phyloP scores from a whole-genome alignment of 2,888 invertebrate genomes.

The Cartodere bifasciata region DNA sequence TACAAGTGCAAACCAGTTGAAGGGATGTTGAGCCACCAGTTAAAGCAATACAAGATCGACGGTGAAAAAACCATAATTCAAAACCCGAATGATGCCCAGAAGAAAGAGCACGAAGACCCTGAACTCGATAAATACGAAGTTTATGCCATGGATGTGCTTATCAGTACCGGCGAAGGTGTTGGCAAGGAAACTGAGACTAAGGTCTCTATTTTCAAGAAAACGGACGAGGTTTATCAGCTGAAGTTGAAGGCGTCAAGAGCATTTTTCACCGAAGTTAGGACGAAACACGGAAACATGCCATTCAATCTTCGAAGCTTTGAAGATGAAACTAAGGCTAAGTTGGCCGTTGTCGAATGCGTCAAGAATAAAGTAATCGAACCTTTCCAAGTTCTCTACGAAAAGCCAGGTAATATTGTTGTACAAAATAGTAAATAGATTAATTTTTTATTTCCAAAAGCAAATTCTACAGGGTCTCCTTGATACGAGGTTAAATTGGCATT shows the following conservation, averaged over 20 bases:
- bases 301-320: conserved; percentile 92
- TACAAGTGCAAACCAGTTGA: conserved; percentile 97
- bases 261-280: conserved; percentile 77
- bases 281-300: conserved; percentile 93
- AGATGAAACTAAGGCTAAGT: conserved; percentile 93
- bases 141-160: conserved; percentile 93
- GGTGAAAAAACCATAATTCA: conserved; percentile 96
- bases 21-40: conserved; percentile 85
- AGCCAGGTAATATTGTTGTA: conserved; percentile 40
- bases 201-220: conserved; percentile 97
- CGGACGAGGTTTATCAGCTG: conserved; percentile 91
- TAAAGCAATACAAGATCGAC: conserved; percentile 93
- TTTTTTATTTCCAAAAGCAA: no score
- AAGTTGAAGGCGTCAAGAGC: conserved; percentile 94
- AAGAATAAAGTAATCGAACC: conserved; percentile 96
- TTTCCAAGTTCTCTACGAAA: conserved; percentile 83
- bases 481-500: no score
- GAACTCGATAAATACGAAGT: conserved; percentile 94
- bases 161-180: conserved; percentile 56
- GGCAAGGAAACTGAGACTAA: conserved; percentile 88
- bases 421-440: conserved; percentile 4
- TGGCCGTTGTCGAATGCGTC: conserved; percentile 97
- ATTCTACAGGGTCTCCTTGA: no score
- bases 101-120: conserved; percentile 94
- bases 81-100: conserved; percentile 93